Evolutionary conservation across 2,888 invertebrate species (phyloP).

Genomic region (Ormyrus nitidulus): DNA sequence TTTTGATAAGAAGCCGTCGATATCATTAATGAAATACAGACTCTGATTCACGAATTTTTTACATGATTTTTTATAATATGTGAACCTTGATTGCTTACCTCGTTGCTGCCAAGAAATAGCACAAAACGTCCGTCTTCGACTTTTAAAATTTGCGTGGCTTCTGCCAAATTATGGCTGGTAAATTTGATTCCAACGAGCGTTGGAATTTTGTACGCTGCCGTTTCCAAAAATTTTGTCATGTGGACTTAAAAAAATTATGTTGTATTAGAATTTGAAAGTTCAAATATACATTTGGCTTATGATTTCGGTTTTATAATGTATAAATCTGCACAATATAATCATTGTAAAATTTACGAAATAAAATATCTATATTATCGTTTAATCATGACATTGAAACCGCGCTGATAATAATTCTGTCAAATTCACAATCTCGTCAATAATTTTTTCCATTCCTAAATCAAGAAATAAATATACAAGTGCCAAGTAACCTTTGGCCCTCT

Average conservation of each 20-base stretch:
- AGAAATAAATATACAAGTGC: background rate
- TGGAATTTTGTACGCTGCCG: conserved; percentile 81
- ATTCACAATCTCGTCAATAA: background rate
- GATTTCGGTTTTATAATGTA: background rate
- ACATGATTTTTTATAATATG: background rate
- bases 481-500: no score
- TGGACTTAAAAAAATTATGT: conserved; percentile 78
- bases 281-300: background rate
- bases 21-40: no score
- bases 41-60: no score
- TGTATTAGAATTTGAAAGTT: background rate
- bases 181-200: conserved; percentile 89
- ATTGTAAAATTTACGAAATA: background rate
- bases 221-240: conserved; percentile 83
- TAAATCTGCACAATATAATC: background rate
- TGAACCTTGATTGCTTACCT: conserved; percentile 6
- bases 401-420: background rate
- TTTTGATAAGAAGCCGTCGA: no score
- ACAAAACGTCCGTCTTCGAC: conserved; percentile 61
- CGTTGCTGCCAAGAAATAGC: conserved; percentile 36
- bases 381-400: background rate
- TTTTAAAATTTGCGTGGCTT: conserved; percentile 80
- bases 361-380: conserved; percentile 24
- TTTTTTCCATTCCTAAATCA: background rate
- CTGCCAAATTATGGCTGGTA: conserved; percentile 84